phyloP scores from a whole-genome alignment of 2,888 invertebrate species.

The Automeris io region DNA sequence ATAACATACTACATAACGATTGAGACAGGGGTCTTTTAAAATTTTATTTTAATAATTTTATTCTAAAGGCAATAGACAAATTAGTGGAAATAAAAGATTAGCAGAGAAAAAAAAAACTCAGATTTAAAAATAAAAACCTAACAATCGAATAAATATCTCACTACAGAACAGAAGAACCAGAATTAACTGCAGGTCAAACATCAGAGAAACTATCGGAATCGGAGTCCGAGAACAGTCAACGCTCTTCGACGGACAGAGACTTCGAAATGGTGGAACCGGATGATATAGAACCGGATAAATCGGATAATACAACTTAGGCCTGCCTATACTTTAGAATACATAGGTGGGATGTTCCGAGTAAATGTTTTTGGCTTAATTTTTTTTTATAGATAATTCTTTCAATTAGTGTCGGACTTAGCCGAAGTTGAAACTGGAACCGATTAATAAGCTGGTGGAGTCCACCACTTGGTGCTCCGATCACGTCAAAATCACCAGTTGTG shows the following conservation, averaged over 20 bases:
- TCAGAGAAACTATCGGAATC: constrained; percentile 81
- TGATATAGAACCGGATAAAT: constrained; percentile 70
- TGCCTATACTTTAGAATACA: not conserved
- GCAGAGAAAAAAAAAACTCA: no score
- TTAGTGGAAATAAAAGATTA: no score
- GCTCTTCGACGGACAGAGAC: constrained; percentile 89
- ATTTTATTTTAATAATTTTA: no score
- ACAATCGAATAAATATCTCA: not conserved
- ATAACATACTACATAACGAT: no score
- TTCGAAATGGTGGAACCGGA: constrained; percentile 90
- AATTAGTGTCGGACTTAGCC: no score
- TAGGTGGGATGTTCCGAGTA: not conserved
- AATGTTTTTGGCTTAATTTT: not conserved
- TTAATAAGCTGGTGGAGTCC: no score
- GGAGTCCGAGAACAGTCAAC: constrained; percentile 87
- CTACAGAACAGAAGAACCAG: constrained; percentile 18
- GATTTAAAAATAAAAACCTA: no score
- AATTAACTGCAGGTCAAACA: constrained; percentile 19
- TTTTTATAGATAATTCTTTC: not conserved
- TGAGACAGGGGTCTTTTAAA: no score
- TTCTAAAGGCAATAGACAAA: no score
- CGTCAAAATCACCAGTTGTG: no score
- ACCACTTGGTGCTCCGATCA: no score
- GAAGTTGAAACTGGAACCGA: no score
- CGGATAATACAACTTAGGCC: constrained; percentile 4